Conservation (phyloP, 2,888 invertebrate genomes). For the Cataglyphis livida region DNA sequence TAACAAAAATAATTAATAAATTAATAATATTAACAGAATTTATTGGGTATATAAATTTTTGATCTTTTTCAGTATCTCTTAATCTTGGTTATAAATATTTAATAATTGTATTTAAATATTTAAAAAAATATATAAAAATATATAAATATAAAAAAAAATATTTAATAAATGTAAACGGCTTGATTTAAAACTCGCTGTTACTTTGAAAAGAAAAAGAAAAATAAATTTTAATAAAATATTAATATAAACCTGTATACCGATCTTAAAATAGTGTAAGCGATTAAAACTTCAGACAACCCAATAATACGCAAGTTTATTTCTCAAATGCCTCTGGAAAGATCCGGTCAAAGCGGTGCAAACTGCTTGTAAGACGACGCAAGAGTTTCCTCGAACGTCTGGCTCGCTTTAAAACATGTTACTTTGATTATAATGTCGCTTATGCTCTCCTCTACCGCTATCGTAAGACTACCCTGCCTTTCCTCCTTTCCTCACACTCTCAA, state of each 20-base stretch:
- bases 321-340: background rate
- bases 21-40: background rate
- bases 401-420: slow-evolving; percentile 82
- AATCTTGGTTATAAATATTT: background rate
- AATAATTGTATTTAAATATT: background rate
- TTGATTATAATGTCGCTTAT: slow-evolving; percentile 79
- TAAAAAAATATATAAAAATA: no score
- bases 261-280: background rate
- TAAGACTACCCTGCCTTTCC: slow-evolving; percentile 50
- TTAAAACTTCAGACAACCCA: background rate
- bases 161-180: background rate
- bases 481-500: slow-evolving; percentile 45
- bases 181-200: background rate
- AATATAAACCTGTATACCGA: background rate
- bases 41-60: background rate
- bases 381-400: slow-evolving; percentile 75
- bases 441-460: slow-evolving; percentile 75
- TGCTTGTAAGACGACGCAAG: slow-evolving; percentile 72
- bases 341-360: slow-evolving; percentile 66
- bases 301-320: slow-evolving; percentile 8
- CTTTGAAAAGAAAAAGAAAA: background rate
- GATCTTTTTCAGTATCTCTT: background rate
- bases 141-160: background rate
- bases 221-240: slow-evolving; percentile 16
- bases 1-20: background rate